Evolutionary conservation across 1,140 invertebrate genomes (phyloP).

Genomic region (Drosophila mauritiana): DNA sequence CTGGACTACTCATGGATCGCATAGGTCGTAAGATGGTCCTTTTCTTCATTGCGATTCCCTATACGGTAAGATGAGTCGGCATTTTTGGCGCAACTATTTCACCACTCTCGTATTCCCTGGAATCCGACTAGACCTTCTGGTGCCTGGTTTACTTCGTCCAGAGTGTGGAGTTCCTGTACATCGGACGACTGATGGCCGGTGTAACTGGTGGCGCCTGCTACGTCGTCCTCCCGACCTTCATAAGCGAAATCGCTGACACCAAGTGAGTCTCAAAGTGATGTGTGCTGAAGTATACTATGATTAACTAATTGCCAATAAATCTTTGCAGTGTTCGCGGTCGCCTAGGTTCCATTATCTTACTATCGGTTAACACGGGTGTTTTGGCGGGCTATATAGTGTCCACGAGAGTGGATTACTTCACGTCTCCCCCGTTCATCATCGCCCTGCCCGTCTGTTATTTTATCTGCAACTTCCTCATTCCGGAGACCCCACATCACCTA

Average conservation of each 20-base stretch:
- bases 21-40: constrained; percentile 63
- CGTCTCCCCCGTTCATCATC: constrained; percentile 88
- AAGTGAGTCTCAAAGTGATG: constrained; percentile 37
- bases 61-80: constrained; percentile 36
- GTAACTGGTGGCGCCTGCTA: constrained; percentile 71
- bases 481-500: constrained; percentile 92
- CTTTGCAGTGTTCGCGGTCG: constrained; percentile 89
- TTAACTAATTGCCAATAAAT: not conserved
- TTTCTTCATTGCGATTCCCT: constrained; percentile 47
- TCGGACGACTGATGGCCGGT: constrained; percentile 83
- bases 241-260: constrained; percentile 74
- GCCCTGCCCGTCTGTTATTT: constrained; percentile 89
- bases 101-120: not conserved
- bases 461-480: constrained; percentile 88
- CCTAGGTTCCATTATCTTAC: constrained; percentile 92
- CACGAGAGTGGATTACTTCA: constrained; percentile 87
- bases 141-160: constrained; percentile 56
- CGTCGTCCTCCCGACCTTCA: constrained; percentile 65
- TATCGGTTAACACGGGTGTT: constrained; percentile 92
- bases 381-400: constrained; percentile 91
- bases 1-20: constrained; percentile 61
- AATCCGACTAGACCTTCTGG: constrained; percentile 56
- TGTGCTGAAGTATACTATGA: not conserved
- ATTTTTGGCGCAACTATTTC: not conserved
- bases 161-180: constrained; percentile 70